Percentiles rank a stretch among this genome's conserved stretches.
phyloP scores from a whole-genome alignment of 2,888 invertebrate species.

The Athripsodes cinereus region DNA sequence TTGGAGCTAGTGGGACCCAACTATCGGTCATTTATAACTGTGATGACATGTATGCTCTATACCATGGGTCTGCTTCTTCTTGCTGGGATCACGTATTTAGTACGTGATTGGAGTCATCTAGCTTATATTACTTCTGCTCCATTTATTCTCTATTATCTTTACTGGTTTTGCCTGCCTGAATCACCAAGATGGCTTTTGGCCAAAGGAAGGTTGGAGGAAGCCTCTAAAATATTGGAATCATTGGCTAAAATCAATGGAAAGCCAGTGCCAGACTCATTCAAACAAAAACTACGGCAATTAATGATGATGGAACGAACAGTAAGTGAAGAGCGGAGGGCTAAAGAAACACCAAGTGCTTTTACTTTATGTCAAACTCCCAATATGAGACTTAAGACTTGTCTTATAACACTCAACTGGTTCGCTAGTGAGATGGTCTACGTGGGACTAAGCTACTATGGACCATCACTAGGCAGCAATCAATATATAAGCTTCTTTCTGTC shows the following conservation, averaged over 20 bases:
- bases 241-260: conserved; percentile 75
- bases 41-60: conserved; percentile 88
- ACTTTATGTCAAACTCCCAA: conserved; percentile 77
- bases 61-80: conserved; percentile 79
- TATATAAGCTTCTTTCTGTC: conserved; percentile 86
- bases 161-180: conserved; percentile 83
- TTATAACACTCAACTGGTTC: conserved; percentile 87
- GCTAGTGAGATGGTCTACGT: conserved; percentile 90
- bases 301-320: conserved; percentile 57
- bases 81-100: conserved; percentile 76
- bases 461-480: conserved; percentile 79
- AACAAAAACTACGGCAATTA: conserved; percentile 64
- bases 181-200: conserved; percentile 89
- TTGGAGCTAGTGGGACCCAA: conserved; percentile 87
- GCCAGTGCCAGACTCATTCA: conserved; percentile 66
- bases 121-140: conserved; percentile 79
- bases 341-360: conserved; percentile 50
- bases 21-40: conserved; percentile 86
- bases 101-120: conserved; percentile 78
- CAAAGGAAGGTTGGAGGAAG: conserved; percentile 75
- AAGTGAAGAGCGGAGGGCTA: conserved; percentile 41
- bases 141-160: conserved; percentile 76
- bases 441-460: conserved; percentile 86
- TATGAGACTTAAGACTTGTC: conserved; percentile 78
- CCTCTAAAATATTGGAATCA: conserved; percentile 67